Conservation (phyloP, 2,888 invertebrate genomes). For the Nomada goodeniana region DNA sequence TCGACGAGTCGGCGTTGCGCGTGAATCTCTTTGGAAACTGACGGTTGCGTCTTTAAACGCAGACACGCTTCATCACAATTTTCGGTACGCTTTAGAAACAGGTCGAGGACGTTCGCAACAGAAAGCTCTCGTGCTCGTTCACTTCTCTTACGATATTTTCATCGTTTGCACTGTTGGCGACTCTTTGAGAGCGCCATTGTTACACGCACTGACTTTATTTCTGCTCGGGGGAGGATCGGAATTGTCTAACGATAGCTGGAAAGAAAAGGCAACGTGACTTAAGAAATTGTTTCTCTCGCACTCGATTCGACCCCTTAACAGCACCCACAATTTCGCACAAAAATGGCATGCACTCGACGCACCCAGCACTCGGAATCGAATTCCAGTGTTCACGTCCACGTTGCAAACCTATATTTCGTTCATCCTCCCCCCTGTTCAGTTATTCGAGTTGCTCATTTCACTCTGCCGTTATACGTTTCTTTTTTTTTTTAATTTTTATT, state of each 20-base stretch:
- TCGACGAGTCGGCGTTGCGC: not conserved
- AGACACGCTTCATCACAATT: conserved; percentile 52
- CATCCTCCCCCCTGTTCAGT: conserved; percentile 25
- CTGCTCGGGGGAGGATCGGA: conserved; percentile 53
- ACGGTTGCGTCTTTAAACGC: conserved; percentile 35
- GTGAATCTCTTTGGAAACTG: conserved; percentile 51
- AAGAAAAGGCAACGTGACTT: not conserved
- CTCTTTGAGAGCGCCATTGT: conserved; percentile 27
- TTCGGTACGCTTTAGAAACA: conserved; percentile 58
- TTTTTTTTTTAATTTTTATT: conserved; percentile 29
- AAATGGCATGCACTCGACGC: conserved; percentile 63
- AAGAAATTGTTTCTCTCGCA: not conserved
- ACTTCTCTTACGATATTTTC: conserved; percentile 35
- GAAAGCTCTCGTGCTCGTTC: conserved; percentile 44
- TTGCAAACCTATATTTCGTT: conserved; percentile 33
- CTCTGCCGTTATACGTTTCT: conserved; percentile 55
- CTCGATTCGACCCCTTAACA: not conserved
- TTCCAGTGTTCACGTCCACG: conserved; percentile 30
- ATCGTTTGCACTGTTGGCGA: conserved; percentile 32
- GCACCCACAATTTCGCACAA: conserved; percentile 32
- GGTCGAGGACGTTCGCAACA: conserved; percentile 58
- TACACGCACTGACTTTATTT: conserved; percentile 43
- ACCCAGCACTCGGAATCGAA: conserved; percentile 43
- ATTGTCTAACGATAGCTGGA: not conserved
- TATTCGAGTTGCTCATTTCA: conserved; percentile 42